These are phyloP conservation scores for Drosophila baimaii DNA, from an alignment of 1,140 invertebrate species.

Conservation along the genomic window DNA sequence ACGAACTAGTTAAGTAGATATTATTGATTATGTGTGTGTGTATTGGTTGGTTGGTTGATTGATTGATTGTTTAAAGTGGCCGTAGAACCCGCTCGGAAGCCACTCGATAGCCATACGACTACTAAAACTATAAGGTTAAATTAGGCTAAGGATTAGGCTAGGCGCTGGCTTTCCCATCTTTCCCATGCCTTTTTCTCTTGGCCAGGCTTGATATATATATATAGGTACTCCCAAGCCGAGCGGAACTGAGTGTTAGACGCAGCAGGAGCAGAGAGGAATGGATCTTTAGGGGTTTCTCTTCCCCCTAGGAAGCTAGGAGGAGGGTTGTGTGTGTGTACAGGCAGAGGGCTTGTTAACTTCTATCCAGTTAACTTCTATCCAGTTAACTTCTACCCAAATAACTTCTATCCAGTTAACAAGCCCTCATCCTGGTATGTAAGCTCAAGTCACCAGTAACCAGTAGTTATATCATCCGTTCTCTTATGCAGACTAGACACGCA, in stretches of 20 bases:
- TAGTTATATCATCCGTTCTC: slow-evolving; percentile 38
- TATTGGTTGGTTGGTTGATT: slow-evolving; percentile 16
- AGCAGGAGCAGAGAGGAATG: slow-evolving; percentile 18
- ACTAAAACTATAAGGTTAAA: slow-evolving; percentile 59
- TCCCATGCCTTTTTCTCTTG: slow-evolving; percentile 62
- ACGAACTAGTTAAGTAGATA: slow-evolving; percentile 72
- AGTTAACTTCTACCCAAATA: too few relatives aligned
- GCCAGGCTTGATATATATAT: slow-evolving; percentile 19
- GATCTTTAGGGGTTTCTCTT: neutral
- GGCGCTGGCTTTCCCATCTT: slow-evolving; percentile 58
- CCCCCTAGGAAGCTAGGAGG: neutral
- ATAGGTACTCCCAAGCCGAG: slow-evolving; percentile 26
- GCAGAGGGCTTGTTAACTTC: neutral
- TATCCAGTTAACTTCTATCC: too few relatives aligned
- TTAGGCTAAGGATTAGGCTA: slow-evolving; percentile 64
- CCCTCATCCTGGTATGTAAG: slow-evolving; percentile 31
- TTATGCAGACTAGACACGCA: slow-evolving; percentile 43
- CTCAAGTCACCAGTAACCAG: slow-evolving; percentile 57
- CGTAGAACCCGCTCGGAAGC: slow-evolving; percentile 58
- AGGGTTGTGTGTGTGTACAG: neutral
- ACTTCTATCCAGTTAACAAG: too few relatives aligned
- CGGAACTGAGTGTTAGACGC: slow-evolving; percentile 74
- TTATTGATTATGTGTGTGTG: slow-evolving; percentile 31
- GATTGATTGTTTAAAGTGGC: slow-evolving; percentile 59
- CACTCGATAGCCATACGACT: slow-evolving; percentile 58